Evolutionary conservation across 2,797 vertebrate species (phyloP).

Genomic region (Protosalanx chinensis): DNA sequence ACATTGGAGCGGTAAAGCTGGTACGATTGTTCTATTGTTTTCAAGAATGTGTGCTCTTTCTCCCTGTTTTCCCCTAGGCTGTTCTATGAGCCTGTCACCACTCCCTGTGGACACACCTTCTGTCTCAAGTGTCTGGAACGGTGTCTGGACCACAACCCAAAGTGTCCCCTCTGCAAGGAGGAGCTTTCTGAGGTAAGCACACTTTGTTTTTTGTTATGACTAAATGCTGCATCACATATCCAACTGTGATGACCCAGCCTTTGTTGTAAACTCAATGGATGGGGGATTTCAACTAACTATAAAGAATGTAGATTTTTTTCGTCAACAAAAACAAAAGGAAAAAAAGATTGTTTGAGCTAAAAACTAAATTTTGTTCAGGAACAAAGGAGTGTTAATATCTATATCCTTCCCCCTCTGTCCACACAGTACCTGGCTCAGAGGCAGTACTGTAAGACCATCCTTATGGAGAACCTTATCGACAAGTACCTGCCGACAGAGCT

Average conservation of each 20-base stretch:
- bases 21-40: neutral
- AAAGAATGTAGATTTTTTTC: neutral
- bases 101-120: conserved; percentile 89
- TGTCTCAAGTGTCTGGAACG: conserved; percentile 92
- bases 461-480: conserved; percentile 84
- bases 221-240: neutral
- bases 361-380: neutral
- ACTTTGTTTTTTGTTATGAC: neutral
- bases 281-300: neutral
- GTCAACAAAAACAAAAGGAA: no score
- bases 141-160: conserved; percentile 87
- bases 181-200: conserved; percentile 82
- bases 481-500: conserved; percentile 83
- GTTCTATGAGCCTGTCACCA: conserved; percentile 85
- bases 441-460: conserved; percentile 81
- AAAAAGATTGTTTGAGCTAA: no score
- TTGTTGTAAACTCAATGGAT: neutral
- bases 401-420: neutral
- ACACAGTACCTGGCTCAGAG: conserved; percentile 85
- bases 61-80: conserved; percentile 41
- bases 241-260: no score
- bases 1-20: neutral
- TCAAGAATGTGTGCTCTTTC: conserved; percentile 9
- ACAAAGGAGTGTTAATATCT: neutral
- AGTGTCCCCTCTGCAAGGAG: conserved; percentile 91